These are phyloP conservation scores for Bambusicola thoracicus DNA, from an alignment of 2,113 vertebrate genomes.

Conservation along the genomic window DNA sequence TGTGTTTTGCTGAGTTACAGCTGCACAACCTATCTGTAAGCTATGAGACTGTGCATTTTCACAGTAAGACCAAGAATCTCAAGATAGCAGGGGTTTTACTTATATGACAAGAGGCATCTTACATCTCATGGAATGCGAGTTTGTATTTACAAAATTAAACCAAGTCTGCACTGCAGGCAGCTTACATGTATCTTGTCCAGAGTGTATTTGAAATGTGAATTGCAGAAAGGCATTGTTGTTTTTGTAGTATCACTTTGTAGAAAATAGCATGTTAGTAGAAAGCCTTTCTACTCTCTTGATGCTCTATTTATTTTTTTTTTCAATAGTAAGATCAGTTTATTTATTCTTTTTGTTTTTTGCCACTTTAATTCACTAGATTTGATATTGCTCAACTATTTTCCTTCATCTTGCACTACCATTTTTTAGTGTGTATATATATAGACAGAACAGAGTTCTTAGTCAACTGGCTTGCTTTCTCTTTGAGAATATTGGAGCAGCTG, in stretches of 20 bases:
- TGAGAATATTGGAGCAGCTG: background rate
- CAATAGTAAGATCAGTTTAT: background rate
- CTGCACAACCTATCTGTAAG: background rate
- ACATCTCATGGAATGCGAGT: background rate
- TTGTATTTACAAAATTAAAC: background rate
- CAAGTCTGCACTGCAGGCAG: background rate
- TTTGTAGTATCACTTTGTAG: background rate
- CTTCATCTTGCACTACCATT: background rate
- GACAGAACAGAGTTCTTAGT: background rate
- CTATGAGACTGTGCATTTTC: background rate
- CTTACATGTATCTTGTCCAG: background rate
- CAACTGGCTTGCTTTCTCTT: background rate
- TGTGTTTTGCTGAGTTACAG: constrained; percentile 20
- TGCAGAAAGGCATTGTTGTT: background rate
- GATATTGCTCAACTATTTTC: background rate
- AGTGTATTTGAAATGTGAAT: background rate
- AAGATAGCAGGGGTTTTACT: background rate
- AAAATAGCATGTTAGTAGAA: background rate
- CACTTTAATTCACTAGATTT: background rate
- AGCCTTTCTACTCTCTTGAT: background rate
- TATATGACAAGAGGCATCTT: background rate
- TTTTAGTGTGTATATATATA: background rate
- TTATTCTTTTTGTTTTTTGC: background rate
- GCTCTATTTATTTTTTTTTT: background rate
- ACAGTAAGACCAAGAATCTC: background rate